phyloP scores from a whole-genome alignment of 2,888 invertebrate species.

The Trissonchulus latispiculum region DNA sequence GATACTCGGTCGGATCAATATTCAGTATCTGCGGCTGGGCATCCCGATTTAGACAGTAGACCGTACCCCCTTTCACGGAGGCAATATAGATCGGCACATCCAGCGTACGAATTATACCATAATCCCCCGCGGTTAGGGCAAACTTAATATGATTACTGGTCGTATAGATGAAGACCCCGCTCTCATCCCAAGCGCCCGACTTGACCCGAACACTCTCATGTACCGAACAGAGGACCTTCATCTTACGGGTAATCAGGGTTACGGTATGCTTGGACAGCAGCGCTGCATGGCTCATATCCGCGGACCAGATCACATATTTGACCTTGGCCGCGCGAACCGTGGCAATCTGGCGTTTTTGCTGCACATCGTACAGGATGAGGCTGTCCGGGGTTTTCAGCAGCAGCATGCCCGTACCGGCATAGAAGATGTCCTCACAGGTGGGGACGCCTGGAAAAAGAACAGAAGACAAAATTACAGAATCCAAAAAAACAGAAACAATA shows the following conservation, averaged over 20 bases:
- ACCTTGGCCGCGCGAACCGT: constrained; percentile 41
- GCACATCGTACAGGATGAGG: constrained; percentile 89
- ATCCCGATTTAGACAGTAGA: constrained; percentile 61
- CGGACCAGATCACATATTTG: constrained; percentile 76
- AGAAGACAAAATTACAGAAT: too few species aligned
- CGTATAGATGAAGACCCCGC: constrained; percentile 89
- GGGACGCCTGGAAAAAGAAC: constrained; percentile 50
- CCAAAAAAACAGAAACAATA: too few species aligned
- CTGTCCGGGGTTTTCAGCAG: constrained; percentile 77
- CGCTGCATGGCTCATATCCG: constrained; percentile 86
- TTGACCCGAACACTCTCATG: constrained; percentile 93
- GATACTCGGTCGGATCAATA: constrained; percentile 94
- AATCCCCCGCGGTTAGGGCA: constrained; percentile 69
- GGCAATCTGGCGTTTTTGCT: constrained; percentile 66
- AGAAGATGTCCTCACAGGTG: constrained; percentile 72
- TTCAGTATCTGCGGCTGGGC: constrained; percentile 75
- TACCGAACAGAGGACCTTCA: constrained; percentile 81
- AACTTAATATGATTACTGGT: constrained; percentile 99
- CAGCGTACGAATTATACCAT: constrained; percentile 92
- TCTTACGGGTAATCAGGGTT: constrained; percentile 48
- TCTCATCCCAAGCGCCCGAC: constrained; percentile 96
- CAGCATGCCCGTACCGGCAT: constrained; percentile 94
- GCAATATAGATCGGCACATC: constrained; percentile 96
- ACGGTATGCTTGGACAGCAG: constrained; percentile 77
- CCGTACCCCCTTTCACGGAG: constrained; percentile 64